Conservation (phyloP, 2,888 invertebrate genomes). For the Agriopis marginaria region DNA sequence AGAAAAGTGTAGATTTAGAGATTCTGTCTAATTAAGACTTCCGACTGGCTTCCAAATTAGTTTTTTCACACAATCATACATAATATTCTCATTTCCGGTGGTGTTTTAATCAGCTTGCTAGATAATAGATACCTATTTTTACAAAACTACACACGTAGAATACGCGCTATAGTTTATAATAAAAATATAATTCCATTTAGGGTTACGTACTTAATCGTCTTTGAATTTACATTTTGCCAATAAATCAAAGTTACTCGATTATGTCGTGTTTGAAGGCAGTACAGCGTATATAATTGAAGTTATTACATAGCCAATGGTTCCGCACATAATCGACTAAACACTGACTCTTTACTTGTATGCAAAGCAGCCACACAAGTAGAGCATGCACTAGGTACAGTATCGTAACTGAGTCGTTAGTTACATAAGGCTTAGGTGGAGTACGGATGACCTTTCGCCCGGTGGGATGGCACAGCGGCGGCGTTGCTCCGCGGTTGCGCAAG, state of each 20-base stretch:
- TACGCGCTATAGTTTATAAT: neutral
- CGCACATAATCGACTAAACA: constrained; percentile 1
- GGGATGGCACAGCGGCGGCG: constrained; percentile 66
- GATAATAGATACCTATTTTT: neutral
- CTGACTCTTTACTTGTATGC: constrained; percentile 23
- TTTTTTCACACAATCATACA: constrained; percentile 24
- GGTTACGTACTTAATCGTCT: neutral
- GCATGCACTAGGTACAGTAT: constrained; percentile 45
- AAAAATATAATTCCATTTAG: too few species aligned
- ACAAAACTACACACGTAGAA: constrained; percentile 8
- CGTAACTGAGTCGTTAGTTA: constrained; percentile 50
- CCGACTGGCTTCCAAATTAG: constrained; percentile 22
- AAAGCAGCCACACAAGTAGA: constrained; percentile 43
- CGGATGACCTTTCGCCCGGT: constrained; percentile 73
- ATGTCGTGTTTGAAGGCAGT: neutral
- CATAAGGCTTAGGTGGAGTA: constrained; percentile 57
- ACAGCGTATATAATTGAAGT: constrained; percentile 4
- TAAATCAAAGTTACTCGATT: neutral
- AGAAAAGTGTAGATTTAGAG: constrained; percentile 5
- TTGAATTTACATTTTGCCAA: neutral
- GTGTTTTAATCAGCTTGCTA: constrained; percentile 19
- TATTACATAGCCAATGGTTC: constrained; percentile 4
- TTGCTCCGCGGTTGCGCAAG: constrained; percentile 63
- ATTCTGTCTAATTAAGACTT: constrained; percentile 22
- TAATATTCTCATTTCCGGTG: constrained; percentile 25